phyloP scores from a whole-genome alignment of 1,140 invertebrate genomes.

The Drosophila pandora region DNA sequence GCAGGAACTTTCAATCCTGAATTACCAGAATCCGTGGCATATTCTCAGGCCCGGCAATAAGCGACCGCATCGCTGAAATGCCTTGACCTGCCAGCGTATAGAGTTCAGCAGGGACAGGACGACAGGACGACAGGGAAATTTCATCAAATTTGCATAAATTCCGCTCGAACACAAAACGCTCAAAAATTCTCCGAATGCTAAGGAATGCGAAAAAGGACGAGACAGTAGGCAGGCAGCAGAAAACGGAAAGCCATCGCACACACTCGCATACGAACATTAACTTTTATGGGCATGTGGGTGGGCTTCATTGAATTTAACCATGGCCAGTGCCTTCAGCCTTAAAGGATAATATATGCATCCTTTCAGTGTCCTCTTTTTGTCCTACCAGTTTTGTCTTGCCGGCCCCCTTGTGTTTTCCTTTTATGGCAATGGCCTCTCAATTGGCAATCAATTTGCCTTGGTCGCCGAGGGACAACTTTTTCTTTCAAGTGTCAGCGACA shows the following conservation, averaged over 20 bases:
- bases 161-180: constrained; percentile 70
- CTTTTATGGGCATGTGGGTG: constrained; percentile 51
- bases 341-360: constrained; percentile 75
- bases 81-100: constrained; percentile 44
- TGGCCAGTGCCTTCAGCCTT: constrained; percentile 29
- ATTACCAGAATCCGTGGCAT: constrained; percentile 45
- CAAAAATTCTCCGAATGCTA: constrained; percentile 64
- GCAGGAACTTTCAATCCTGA: constrained; percentile 23
- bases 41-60: constrained; percentile 43
- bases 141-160: constrained; percentile 77
- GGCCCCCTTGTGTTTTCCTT: constrained; percentile 20
- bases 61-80: constrained; percentile 57
- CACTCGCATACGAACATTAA: constrained; percentile 21
- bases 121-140: constrained; percentile 45
- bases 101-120: background rate
- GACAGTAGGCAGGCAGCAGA: background rate
- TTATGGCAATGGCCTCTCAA: constrained; percentile 58
- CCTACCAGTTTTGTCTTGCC: background rate
- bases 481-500: constrained; percentile 67
- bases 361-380: constrained; percentile 2
- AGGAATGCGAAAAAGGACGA: constrained; percentile 45
- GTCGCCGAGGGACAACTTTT: constrained; percentile 56
- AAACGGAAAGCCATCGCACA: background rate
- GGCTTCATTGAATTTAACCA: constrained; percentile 58
- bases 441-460: constrained; percentile 75